A percentile compares a stretch with the other conserved stretches of the same genome.
Conservation (phyloP, 2,888 invertebrate species). For the Crepidodera aurea region DNA sequence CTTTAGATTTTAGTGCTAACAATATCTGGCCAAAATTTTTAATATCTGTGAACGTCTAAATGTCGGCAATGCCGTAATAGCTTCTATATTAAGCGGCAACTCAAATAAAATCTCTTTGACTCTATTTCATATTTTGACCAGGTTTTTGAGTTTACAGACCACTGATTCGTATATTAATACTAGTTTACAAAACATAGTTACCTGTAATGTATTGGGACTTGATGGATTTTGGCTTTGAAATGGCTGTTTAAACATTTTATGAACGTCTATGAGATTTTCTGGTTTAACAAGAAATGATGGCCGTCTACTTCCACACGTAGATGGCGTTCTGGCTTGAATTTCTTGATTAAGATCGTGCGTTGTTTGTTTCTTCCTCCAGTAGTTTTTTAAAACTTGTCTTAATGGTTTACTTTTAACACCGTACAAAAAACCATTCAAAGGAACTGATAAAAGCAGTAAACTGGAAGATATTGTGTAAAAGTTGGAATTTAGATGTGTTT, state of each 20-base stretch:
- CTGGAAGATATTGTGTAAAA: constrained; percentile 70
- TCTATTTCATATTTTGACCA: too few species aligned
- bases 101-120: too few species aligned
- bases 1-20: too few species aligned
- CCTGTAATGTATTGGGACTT: constrained; percentile 74
- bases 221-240: neutral
- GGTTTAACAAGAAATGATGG: constrained; percentile 63
- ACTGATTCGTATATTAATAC: too few species aligned
- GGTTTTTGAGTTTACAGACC: too few species aligned
- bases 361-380: constrained; percentile 79
- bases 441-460: constrained; percentile 75
- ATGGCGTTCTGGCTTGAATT: constrained; percentile 82
- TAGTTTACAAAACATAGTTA: constrained; percentile 18
- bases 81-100: too few species aligned
- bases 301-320: constrained; percentile 77
- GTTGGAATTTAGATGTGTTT: constrained; percentile 54
- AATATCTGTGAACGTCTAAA: neutral
- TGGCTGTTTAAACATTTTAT: constrained; percentile 13
- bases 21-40: too few species aligned
- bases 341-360: constrained; percentile 82
- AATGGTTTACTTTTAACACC: constrained; percentile 78
- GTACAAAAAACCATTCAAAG: constrained; percentile 79
- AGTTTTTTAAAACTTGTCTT: constrained; percentile 77
- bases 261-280: constrained; percentile 10
- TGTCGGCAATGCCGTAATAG: too few species aligned